Evolutionary conservation across 2,888 invertebrate genomes (phyloP).

Genomic region (Drosophila putrida): DNA sequence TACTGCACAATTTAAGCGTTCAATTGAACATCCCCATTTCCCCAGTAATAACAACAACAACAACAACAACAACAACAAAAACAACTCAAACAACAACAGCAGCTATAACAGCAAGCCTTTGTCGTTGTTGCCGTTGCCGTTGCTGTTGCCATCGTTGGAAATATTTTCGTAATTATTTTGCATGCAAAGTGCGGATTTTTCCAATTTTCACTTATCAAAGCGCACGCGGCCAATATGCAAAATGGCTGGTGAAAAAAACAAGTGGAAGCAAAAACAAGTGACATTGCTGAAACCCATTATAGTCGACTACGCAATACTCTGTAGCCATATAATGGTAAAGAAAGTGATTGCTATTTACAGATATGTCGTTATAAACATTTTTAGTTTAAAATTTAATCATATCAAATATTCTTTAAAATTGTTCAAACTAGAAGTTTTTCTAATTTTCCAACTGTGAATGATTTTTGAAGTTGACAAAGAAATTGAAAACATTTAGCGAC

Average conservation of each 20-base stretch:
- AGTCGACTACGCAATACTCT: conserved; percentile 27
- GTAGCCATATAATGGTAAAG: no score
- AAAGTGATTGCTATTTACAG: no score
- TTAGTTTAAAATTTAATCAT: no score
- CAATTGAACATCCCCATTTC: conserved; percentile 46
- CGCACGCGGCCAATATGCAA: conserved; percentile 77
- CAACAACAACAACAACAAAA: conserved; percentile 17
- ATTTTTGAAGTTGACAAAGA: no score
- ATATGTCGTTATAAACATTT: no score
- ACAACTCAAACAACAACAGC: conserved; percentile 15
- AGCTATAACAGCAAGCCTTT: conserved; percentile 18
- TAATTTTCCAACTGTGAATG: no score
- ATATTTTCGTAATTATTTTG: conserved; percentile 80
- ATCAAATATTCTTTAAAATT: no score
- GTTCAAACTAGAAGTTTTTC: no score
- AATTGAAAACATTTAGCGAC: neutral
- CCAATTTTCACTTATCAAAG: conserved; percentile 81
- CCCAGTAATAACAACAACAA: conserved; percentile 17
- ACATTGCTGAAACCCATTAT: neutral
- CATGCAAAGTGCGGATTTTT: conserved; percentile 80
- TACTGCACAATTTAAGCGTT: conserved; percentile 71
- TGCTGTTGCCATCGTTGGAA: conserved; percentile 46
- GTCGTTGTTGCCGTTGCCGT: conserved; percentile 26
- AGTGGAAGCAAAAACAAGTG: conserved; percentile 26
- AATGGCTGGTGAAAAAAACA: conserved; percentile 48